Percentiles rank a stretch among this genome's conserved stretches.
These are phyloP conservation scores for Andrena dorsata DNA, from an alignment of 2,888 invertebrate genomes.

Conservation along the genomic window DNA sequence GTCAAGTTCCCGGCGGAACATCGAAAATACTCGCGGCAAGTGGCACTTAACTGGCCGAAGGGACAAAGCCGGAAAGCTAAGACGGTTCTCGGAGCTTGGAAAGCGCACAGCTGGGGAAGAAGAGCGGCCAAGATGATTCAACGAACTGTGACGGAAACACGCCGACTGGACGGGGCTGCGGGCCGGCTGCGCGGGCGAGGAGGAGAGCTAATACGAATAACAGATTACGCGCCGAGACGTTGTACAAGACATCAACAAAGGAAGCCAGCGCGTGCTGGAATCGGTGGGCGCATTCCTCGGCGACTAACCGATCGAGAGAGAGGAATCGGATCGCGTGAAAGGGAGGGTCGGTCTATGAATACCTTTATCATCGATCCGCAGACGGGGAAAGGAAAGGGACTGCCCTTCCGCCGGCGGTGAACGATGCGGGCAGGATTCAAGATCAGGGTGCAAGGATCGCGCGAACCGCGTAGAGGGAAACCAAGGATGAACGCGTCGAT, in stretches of 20 bases:
- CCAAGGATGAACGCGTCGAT: constrained; percentile 38
- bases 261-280: background rate
- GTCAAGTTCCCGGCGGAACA: constrained; percentile 54
- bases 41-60: constrained; percentile 39
- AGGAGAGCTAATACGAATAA: constrained; percentile 42
- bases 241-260: constrained; percentile 36
- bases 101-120: constrained; percentile 3
- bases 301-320: background rate
- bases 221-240: constrained; percentile 40
- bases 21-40: constrained; percentile 56
- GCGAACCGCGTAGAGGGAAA: background rate
- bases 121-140: constrained; percentile 31
- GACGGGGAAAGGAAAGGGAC: background rate
- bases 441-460: constrained; percentile 19
- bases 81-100: constrained; percentile 7
- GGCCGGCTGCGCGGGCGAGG: constrained; percentile 3
- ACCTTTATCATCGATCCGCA: background rate
- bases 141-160: constrained; percentile 13
- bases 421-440: too few relatives aligned
- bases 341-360: too few relatives aligned
- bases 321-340: background rate
- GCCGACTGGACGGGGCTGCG: background rate
- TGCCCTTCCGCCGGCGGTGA: too few relatives aligned
- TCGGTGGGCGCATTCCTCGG: background rate
- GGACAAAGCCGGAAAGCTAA: constrained; percentile 37